phyloP scores from a whole-genome alignment of 2,888 invertebrate species.

The Arge pagana region DNA sequence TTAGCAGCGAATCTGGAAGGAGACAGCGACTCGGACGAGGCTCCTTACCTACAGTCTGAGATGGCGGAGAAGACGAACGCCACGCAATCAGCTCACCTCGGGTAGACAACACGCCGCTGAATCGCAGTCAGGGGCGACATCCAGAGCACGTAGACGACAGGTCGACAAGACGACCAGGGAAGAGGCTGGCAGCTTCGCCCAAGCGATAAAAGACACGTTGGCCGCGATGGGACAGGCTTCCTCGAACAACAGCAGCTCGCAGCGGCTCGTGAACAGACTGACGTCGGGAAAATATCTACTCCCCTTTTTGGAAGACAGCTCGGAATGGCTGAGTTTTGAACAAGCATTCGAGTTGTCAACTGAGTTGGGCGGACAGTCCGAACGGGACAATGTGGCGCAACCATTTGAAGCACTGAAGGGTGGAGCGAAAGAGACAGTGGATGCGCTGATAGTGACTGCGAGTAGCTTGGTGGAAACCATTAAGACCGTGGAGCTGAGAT shows the following conservation, averaged over 20 bases:
- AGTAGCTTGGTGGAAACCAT: constrained; percentile 4
- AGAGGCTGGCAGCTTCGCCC: too few relatives aligned
- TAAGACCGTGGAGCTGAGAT: constrained; percentile 22
- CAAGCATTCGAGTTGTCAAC: constrained; percentile 23
- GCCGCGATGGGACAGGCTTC: not conserved
- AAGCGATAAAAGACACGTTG: not conserved
- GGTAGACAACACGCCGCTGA: not conserved
- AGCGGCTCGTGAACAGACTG: not conserved
- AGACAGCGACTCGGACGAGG: too few relatives aligned
- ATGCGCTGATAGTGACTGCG: constrained; percentile 24
- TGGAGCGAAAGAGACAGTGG: constrained; percentile 25
- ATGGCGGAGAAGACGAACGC: too few relatives aligned
- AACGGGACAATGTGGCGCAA: constrained; percentile 25
- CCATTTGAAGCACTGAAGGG: constrained; percentile 17
- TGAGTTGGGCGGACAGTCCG: constrained; percentile 18
- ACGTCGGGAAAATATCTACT: constrained; percentile 6
- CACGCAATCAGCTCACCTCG: too few relatives aligned
- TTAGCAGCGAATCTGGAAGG: too few relatives aligned
- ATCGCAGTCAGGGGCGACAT: not conserved
- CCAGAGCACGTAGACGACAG: not conserved
- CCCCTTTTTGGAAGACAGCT: constrained; percentile 18
- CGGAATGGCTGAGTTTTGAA: constrained; percentile 28
- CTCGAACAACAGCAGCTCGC: not conserved
- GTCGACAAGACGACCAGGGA: constrained; percentile 6
- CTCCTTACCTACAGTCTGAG: too few relatives aligned